Base-by-base conservation (phyloP, 2,797 vertebrate species). In the Crenichthys baileyi region DNA sequence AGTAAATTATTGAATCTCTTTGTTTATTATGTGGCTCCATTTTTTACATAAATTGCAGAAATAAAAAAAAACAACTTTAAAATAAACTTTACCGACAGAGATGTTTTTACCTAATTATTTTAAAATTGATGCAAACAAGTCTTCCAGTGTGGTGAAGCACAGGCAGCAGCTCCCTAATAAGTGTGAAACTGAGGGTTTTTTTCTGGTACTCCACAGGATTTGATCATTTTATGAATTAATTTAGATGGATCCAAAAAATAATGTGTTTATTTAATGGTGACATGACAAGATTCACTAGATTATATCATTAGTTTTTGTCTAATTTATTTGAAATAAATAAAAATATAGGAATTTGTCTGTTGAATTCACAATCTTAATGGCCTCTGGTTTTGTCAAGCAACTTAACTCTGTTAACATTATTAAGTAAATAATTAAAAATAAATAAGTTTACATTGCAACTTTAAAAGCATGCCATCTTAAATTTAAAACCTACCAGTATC, bases 141-240 rank as follows among this genome's bases (percentile, higher is more conserved):
- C 93, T 95, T 95, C 92, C 93, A 87, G 76, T 78, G 75, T 67
- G 76, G 79, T 73, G 56, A 85, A 89, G 74, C 82, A 46, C 71
- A 78, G 72, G 77, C 70, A 87, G 60, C 61, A 46, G 86, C 82
- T 86, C 58, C 26, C 77, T 72, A 46, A 76, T 63, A 79, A 75
- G 81, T 77, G 79, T 48, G 87, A 76, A 80, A 81, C 56, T 74
- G 73, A 85, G 76, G 29, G 8, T 79, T 77, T 36, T 70, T 77
- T 85, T 16, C 70, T 76, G 36, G 44, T 79, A 68, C 31, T 39
- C 22, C 58, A 56, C 48, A 75, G 58, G 53, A 82, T 75, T 82
- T 86, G 79, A 39, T 4, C 82, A 78, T 3, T 53, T 8, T 73
- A 18, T 77, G 85, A 70, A 87, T 79, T 75, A 63, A 77, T 73